Conservation (phyloP, 2,113 vertebrate species). For the Scortum barcoo region DNA sequence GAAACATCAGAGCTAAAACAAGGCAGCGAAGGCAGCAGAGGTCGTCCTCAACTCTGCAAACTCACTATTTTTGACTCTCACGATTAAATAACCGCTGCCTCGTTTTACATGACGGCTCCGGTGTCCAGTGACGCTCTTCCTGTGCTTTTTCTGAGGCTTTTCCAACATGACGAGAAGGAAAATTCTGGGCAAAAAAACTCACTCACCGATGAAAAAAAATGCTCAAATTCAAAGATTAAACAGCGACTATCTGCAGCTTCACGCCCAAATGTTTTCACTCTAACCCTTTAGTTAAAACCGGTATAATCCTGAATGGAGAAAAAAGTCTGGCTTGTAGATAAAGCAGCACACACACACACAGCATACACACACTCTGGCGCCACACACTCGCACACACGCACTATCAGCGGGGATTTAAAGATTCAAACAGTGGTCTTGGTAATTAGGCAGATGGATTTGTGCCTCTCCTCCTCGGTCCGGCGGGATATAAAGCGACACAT, state of each 20-base stretch:
- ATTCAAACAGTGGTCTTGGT: slow-evolving; percentile 68
- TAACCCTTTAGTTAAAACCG: slow-evolving; percentile 46
- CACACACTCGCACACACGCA: slow-evolving; percentile 34
- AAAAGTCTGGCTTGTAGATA: slow-evolving; percentile 42
- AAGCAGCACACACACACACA: slow-evolving; percentile 54
- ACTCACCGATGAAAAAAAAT: neutral
- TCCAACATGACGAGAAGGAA: neutral
- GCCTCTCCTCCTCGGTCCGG: slow-evolving; percentile 47
- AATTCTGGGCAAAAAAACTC: neutral
- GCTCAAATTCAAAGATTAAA: slow-evolving; percentile 10
- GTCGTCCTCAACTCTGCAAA: neutral
- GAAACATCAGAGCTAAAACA: neutral
- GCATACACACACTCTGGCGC: slow-evolving; percentile 43
- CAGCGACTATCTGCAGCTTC: neutral
- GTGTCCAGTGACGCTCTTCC: too few species aligned
- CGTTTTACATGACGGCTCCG: neutral
- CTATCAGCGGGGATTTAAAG: slow-evolving; percentile 72
- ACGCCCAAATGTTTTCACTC: slow-evolving; percentile 6
- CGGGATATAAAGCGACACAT: slow-evolving; percentile 59
- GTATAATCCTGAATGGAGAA: slow-evolving; percentile 56
- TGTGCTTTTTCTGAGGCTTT: neutral
- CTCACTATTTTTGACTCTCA: neutral
- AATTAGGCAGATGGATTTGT: slow-evolving; percentile 77
- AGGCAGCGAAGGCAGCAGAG: neutral
- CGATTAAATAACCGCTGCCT: neutral